Conservation (phyloP, 2,888 invertebrate genomes). For the Xanthostigma xanthostigma region DNA sequence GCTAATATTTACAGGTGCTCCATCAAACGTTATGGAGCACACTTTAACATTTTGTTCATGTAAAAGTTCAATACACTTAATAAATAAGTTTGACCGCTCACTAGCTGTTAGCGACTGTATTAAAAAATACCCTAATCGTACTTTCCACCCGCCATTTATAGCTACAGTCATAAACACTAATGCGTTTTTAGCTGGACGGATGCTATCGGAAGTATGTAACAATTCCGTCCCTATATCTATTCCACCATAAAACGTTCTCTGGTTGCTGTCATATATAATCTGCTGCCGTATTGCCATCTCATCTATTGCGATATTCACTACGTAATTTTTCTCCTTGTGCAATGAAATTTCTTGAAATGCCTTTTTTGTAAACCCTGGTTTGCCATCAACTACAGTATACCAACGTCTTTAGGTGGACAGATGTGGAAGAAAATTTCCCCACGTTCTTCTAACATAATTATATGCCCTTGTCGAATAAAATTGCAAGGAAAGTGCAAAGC, state of each 20-base stretch:
- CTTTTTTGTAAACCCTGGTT: constrained; percentile 6
- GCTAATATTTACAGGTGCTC: too few relatives aligned
- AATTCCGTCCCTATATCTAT: constrained; percentile 3
- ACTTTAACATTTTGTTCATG: constrained; percentile 9
- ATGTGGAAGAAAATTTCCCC: too few relatives aligned
- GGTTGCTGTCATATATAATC: not conserved
- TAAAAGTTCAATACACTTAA: constrained; percentile 7
- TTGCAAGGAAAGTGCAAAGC: too few relatives aligned
- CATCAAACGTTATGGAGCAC: too few relatives aligned
- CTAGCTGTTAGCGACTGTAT: constrained; percentile 9
- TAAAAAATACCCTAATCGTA: constrained; percentile 14
- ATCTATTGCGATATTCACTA: not conserved
- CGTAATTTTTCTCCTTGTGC: not conserved
- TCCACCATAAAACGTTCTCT: constrained; percentile 1
- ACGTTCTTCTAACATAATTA: too few relatives aligned
- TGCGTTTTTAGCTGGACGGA: constrained; percentile 8
- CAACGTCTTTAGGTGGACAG: too few relatives aligned
- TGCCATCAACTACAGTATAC: constrained; percentile 4
- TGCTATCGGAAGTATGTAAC: constrained; percentile 1
- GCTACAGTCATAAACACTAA: constrained; percentile 11
- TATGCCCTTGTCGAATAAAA: too few relatives aligned
- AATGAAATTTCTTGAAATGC: not conserved
- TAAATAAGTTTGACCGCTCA: constrained; percentile 10
- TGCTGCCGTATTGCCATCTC: constrained; percentile 1
- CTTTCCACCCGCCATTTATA: constrained; percentile 11